Base-by-base conservation (phyloP, 1,140 invertebrate genomes). In the Dinothrombium tinctorium region DNA sequence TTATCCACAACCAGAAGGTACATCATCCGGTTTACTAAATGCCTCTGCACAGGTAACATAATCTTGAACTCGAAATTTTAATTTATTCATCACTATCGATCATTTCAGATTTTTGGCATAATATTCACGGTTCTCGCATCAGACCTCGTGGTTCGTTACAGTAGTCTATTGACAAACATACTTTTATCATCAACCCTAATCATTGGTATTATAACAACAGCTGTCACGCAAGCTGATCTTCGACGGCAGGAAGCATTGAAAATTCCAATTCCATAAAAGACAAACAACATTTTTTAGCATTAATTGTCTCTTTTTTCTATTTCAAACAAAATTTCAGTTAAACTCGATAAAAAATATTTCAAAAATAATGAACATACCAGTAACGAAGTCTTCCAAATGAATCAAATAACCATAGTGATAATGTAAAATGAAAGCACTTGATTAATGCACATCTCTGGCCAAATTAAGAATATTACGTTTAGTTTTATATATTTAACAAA, bases 1-100 rank as follows among this genome's bases (percentile, higher is more conserved):
- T 0, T 92, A 82, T 57, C 87, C 87, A 1, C 80, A 86, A 57
- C 76, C 83, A 0, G 86, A 92, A 63, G 81, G 80, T 2, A 87
- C 80, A 0, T 80, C 82, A 0, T 74, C 78, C n/a, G 81, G 82
- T n/a, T 57, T 92, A 7, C 57, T 92, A 3, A 92, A 90, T 53
- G 78, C 76, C 5, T 73, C 75, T 36, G 77, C 76, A 14, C 66
- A 69, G 52, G 61, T 65, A 48, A 15, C 11, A 9, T 19, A 14
- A 17, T 12, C 2, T 36, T 1, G 9, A 21, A n/a, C n/a, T 1
- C n/a, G 12, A 19, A 8, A 36, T 2, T 36, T 33, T 33, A 17
- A 0, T 5, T 15, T 23, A 44, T 20, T 21, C 25, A 38, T 4
- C 36, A 33, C 31, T 35, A 29, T 8, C 41, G 14, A 7, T 33